A percentile compares a stretch with the other conserved stretches of the same genome.
phyloP scores from a whole-genome alignment of 2,888 invertebrate genomes.

The Cheilosia vulpina region DNA sequence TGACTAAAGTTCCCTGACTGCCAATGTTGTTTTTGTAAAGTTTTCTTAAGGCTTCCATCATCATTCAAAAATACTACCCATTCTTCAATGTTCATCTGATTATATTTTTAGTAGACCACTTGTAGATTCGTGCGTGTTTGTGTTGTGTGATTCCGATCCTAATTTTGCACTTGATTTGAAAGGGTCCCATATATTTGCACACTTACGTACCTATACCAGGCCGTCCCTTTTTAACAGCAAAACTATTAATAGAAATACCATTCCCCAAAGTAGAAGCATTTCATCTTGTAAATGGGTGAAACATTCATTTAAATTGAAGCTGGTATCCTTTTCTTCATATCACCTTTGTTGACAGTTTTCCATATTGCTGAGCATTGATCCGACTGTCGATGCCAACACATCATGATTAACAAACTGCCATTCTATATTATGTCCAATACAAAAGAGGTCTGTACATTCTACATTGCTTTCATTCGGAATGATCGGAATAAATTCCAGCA shows the following conservation, averaged over 20 bases:
- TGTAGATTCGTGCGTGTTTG: background rate
- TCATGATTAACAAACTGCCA: constrained; percentile 6
- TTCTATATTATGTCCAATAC: constrained; percentile 3
- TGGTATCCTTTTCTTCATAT: constrained; percentile 3
- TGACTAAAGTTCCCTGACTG: too few species aligned
- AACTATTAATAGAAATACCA: background rate
- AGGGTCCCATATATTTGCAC: background rate
- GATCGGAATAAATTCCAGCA: background rate
- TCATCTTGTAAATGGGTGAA: background rate
- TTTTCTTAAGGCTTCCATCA: too few species aligned
- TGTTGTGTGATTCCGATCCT: background rate
- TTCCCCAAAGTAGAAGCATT: background rate
- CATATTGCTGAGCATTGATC: constrained; percentile 20
- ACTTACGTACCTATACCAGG: background rate
- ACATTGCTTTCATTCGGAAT: background rate
- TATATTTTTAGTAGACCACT: background rate
- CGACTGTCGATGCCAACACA: background rate
- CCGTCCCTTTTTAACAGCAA: background rate
- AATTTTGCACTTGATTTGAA: background rate
- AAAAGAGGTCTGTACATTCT: background rate
- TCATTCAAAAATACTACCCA: background rate
- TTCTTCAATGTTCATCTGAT: background rate
- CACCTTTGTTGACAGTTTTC: constrained; percentile 11
- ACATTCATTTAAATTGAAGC: background rate
- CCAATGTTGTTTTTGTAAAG: too few species aligned